A percentile compares a stretch with the other conserved stretches of the same genome.
Conservation (phyloP, 1,140 invertebrate genomes). For the Drosophila ambigua region DNA sequence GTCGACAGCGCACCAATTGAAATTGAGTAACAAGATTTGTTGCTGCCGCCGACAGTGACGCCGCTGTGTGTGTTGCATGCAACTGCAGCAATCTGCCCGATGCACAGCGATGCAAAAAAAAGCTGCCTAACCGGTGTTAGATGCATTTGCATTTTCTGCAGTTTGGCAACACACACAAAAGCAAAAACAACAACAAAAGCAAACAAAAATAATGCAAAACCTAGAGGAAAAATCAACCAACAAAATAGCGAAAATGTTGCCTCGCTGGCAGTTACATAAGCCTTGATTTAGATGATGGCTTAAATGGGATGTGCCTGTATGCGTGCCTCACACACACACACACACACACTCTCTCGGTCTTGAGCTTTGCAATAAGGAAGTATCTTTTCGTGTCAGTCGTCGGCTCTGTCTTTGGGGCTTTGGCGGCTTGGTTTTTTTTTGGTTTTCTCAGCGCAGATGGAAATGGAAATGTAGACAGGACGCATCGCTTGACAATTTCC, state of each 20-base stretch:
- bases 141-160: conserved; percentile 77
- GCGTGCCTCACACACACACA: conserved; percentile 9
- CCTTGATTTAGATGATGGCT: conserved; percentile 78
- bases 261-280: conserved; percentile 69
- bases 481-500: conserved; percentile 66
- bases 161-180: conserved; percentile 66
- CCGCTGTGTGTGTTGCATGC: conserved; percentile 52
- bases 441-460: conserved; percentile 20
- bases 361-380: conserved; percentile 74
- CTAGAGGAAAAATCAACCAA: neutral
- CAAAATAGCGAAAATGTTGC: conserved; percentile 46
- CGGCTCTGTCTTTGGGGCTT: conserved; percentile 31
- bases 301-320: conserved; percentile 44
- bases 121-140: conserved; percentile 79
- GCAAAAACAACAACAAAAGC: conserved; percentile 17
- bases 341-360: conserved; percentile 1
- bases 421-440: conserved; percentile 33
- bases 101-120: conserved; percentile 27
- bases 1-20: conserved; percentile 71
- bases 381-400: conserved; percentile 72
- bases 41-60: conserved; percentile 23
- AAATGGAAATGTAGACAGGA: conserved; percentile 56
- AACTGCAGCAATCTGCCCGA: conserved; percentile 52
- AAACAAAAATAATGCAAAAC: conserved; percentile 24
- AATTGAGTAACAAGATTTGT: conserved; percentile 79